Evolutionary conservation across 1,140 invertebrate species (phyloP), one percentile per base, ranked within the genome.

Genomic region (Bombus picipes): DNA sequence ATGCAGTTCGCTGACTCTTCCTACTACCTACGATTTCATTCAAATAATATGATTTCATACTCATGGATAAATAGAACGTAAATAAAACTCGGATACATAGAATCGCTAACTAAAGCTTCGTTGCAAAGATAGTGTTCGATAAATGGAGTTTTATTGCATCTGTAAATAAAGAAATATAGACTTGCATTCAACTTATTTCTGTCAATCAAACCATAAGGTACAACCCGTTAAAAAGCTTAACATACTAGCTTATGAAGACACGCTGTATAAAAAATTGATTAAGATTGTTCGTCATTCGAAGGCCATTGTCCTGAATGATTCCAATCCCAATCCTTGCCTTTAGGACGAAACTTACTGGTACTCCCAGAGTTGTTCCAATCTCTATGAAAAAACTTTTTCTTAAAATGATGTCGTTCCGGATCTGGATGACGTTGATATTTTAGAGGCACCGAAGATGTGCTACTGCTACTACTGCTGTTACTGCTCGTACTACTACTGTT

Each of bases 311-410:
- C 93, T 13, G 94, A 94, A 88, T 95, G 94, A 75, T 96, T 96
- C 96, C 97, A 97, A 94, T 97, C 96, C 97, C 97, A 97, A 89
- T 97, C 96, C 92, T 97, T 97, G 65, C 97, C 97, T 92, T 97
- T 97, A 4, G 97, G 97, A 89, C 97, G 94, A 94, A 97, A 97
- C 93, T 97, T 97, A 92, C 94, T 93, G 88, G 95, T 95, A 85
- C 94, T 96, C 93, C 92, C 95, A 93, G 96, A 96, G 95, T 91
- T 96, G 95, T 94, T 96, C 93, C 96, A 96, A 75, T 96, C 96
- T 32, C 96, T 96, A 89, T 97, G 97, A 94, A 97, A 97, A 94
- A 97, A 98, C 88, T 97, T 97, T 95, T 98, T 98, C 92, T 97
- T 97, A 93, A 97, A 97, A 94, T 97, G 97, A 89, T 97, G 96